These are phyloP conservation scores for Platysteira castanea DNA, from an alignment of 2,113 vertebrate genomes.

Conservation along the genomic window DNA sequence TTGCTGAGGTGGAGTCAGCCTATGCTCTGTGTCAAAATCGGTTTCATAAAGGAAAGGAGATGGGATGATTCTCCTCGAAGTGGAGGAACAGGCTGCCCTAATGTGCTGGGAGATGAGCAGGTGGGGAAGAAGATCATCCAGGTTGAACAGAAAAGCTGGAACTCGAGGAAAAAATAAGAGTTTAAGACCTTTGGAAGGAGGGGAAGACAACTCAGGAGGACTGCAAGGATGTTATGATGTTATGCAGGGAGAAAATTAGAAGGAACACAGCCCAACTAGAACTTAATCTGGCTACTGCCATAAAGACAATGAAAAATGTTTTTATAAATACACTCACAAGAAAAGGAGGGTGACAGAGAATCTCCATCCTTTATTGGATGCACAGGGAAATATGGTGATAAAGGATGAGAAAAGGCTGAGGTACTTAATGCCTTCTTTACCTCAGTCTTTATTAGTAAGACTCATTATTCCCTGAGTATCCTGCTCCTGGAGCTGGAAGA, in stretches of 20 bases:
- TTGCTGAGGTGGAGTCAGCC: background rate
- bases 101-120: background rate
- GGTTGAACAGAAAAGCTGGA: background rate
- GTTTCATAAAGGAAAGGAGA: background rate
- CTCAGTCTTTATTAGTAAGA: background rate
- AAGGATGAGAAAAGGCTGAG: background rate
- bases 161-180: background rate
- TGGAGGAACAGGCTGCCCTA: background rate
- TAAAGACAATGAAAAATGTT: background rate
- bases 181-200: background rate
- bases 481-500: background rate
- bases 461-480: background rate
- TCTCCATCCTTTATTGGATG: background rate
- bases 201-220: background rate
- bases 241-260: background rate
- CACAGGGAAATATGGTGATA: background rate
- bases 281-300: background rate
- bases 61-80: too few species aligned
- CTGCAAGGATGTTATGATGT: background rate
- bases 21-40: background rate
- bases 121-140: background rate
- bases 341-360: background rate
- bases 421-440: background rate
- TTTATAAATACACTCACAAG: background rate
- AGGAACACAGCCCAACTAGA: background rate